phyloP scores from a whole-genome alignment of 2,797 vertebrate species.

The Danio jaintianensis region DNA sequence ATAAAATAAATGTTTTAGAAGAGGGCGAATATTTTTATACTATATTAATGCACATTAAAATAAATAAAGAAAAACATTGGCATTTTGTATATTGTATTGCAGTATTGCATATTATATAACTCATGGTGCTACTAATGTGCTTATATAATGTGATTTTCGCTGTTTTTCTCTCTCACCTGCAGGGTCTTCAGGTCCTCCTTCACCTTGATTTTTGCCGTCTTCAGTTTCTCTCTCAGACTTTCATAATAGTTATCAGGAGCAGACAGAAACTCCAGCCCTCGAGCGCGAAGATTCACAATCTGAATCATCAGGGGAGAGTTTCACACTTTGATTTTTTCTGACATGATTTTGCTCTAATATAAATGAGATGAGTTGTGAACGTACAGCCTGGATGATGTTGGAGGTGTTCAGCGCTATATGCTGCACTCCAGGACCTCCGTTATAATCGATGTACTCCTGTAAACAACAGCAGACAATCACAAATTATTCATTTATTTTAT shows the following conservation, averaged over 20 bases:
- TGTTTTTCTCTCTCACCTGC: conserved; percentile 71
- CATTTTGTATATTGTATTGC: too few species aligned
- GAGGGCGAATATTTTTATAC: too few species aligned
- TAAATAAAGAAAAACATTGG: too few species aligned
- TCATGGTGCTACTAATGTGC: too few species aligned
- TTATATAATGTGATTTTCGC: too few species aligned
- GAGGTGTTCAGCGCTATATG: conserved; percentile 86
- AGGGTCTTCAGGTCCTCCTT: conserved; percentile 82
- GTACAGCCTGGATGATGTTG: conserved; percentile 83
- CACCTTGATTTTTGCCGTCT: conserved; percentile 83
- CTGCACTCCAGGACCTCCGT: conserved; percentile 84
- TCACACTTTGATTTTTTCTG: background rate
- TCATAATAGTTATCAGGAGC: conserved; percentile 81
- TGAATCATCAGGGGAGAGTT: conserved; percentile 60
- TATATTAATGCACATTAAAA: too few species aligned
- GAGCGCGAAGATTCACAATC: conserved; percentile 81
- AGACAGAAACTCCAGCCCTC: conserved; percentile 83
- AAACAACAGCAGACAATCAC: background rate
- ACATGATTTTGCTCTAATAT: background rate
- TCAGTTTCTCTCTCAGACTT: conserved; percentile 77
- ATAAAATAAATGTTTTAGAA: too few species aligned
- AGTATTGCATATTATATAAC: too few species aligned
- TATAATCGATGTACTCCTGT: conserved; percentile 86
- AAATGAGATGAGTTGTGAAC: conserved; percentile 48
- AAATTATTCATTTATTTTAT: too few species aligned